Conservation (phyloP, 2,797 vertebrate genomes). For the Schizothorax lantsangensis region DNA sequence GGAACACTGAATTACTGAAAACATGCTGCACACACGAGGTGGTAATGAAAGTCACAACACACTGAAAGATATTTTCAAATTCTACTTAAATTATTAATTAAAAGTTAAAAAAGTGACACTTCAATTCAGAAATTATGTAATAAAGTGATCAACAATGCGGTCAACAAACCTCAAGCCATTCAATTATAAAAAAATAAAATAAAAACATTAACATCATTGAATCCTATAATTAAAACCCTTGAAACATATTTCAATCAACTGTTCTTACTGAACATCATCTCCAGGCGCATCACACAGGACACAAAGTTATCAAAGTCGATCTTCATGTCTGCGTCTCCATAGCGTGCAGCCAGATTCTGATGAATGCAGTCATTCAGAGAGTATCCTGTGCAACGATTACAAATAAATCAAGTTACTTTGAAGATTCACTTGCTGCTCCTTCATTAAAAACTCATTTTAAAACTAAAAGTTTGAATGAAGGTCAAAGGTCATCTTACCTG, state of each 20-base stretch:
- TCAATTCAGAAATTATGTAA: not conserved
- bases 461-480: not conserved
- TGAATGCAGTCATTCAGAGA: slow-evolving; percentile 74
- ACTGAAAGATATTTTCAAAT: not conserved
- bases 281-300: slow-evolving; percentile 77
- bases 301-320: slow-evolving; percentile 80
- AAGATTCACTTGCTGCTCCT: not conserved
- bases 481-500: slow-evolving; percentile 61
- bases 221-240: not conserved
- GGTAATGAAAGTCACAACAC: not conserved
- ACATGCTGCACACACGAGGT: not conserved
- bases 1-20: not conserved
- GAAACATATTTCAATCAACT: not conserved
- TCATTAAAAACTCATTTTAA: not conserved
- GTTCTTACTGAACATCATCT: slow-evolving; percentile 82
- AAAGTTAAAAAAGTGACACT: not conserved
- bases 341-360: slow-evolving; percentile 70
- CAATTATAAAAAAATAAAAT: not conserved
- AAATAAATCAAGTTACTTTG: slow-evolving; percentile 12
- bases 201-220: not conserved
- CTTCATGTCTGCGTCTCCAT: slow-evolving; percentile 65
- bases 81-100: not conserved
- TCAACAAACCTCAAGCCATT: slow-evolving; percentile 2
- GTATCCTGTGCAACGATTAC: slow-evolving; percentile 71
- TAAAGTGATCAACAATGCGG: not conserved